A percentile compares a stretch with the other conserved stretches of the same genome.
Conservation (phyloP, 2,888 invertebrate species). For the Caenorhabditis sp. region DNA sequence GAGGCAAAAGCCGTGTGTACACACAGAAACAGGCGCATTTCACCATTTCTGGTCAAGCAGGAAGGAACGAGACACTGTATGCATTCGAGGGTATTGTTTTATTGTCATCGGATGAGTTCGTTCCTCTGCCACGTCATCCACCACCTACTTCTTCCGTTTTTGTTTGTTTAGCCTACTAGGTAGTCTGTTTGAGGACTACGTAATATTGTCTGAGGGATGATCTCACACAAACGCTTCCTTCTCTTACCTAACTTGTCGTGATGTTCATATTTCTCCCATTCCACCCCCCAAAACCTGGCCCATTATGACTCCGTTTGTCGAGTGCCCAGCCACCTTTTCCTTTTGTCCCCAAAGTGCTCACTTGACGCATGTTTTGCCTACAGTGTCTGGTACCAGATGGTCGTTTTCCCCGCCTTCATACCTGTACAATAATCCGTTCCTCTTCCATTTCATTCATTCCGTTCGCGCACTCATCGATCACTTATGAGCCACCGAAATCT, state of each 20-base stretch:
- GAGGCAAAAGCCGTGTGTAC: conserved; percentile 48
- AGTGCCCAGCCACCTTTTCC: conserved; percentile 11
- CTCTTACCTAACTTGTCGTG: conserved; percentile 12
- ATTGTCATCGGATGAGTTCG: conserved; percentile 21
- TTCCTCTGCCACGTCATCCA: conserved; percentile 23
- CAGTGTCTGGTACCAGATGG: conserved; percentile 39
- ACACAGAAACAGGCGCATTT: conserved; percentile 18
- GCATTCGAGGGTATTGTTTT: conserved; percentile 20
- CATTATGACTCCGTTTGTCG: conserved; percentile 11
- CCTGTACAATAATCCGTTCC: conserved; percentile 14
- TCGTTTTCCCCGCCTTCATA: conserved; percentile 9
- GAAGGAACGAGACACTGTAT: conserved; percentile 29
- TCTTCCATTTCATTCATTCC: neutral
- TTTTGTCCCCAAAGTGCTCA: conserved; percentile 49
- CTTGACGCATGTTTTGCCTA: conserved; percentile 37
- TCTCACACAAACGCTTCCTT: conserved; percentile 35
- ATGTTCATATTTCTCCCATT: neutral
- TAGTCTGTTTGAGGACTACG: conserved; percentile 13
- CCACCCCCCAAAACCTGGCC: neutral
- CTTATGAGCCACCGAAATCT: conserved; percentile 53
- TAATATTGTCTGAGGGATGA: conserved; percentile 40
- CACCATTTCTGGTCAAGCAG: conserved; percentile 39
- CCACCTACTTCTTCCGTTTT: conserved; percentile 9
- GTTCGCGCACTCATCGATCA: conserved; percentile 49
- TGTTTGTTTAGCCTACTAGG: conserved; percentile 18